phyloP scores from a whole-genome alignment of 2,113 vertebrate genomes.

The Atherinomorus stipes region DNA sequence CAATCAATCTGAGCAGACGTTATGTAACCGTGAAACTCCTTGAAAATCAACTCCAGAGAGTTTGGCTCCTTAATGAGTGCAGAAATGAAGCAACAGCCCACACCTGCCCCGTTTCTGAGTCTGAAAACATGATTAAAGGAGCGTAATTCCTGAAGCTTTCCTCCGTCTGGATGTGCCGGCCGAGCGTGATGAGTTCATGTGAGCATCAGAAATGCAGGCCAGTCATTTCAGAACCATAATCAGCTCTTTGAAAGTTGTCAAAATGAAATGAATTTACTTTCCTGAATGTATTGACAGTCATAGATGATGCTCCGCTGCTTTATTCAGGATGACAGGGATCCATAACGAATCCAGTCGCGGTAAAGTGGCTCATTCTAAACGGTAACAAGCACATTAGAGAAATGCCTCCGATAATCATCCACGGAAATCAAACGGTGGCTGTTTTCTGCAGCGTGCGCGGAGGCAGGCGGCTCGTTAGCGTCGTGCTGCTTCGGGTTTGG shows the following conservation, averaged over 20 bases:
- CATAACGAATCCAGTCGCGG: neutral
- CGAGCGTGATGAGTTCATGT: neutral
- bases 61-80: neutral
- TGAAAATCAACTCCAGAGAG: neutral
- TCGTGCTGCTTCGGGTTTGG: neutral
- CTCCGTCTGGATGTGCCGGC: neutral
- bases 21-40: neutral
- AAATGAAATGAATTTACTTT: neutral
- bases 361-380: neutral
- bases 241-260: too few species aligned
- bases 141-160: neutral
- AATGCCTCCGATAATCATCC: too few species aligned
- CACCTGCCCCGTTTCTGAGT: conserved; percentile 5
- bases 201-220: too few species aligned
- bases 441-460: too few species aligned
- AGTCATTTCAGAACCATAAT: too few species aligned
- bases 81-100: neutral
- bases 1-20: neutral
- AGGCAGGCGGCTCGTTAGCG: neutral
- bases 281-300: neutral
- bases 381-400: neutral
- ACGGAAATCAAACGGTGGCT: too few species aligned
- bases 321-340: neutral
- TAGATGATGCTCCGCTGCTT: neutral
- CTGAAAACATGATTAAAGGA: neutral